These are phyloP conservation scores for Podarcis siculus DNA, from an alignment of 2,797 vertebrate species.

Conservation along the genomic window DNA sequence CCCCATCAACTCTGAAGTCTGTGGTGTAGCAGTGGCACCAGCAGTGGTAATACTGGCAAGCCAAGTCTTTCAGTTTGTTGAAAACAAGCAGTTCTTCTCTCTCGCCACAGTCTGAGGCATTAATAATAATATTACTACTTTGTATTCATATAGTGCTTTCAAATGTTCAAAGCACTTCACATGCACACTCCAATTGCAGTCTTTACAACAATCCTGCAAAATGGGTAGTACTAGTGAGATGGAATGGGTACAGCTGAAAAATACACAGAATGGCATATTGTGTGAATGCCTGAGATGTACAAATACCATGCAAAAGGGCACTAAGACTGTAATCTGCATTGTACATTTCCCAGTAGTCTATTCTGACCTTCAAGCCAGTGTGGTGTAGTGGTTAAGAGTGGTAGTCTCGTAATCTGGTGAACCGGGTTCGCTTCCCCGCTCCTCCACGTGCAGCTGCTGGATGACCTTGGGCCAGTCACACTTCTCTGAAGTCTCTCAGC, in stretches of 20 bases:
- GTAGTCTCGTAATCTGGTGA: no score
- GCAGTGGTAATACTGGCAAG: neutral
- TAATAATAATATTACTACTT: neutral
- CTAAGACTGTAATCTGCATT: neutral
- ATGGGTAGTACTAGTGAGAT: neutral
- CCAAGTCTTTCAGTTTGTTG: slow-evolving; percentile 54
- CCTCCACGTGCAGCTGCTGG: no score
- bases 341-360: neutral
- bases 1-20: slow-evolving; percentile 45
- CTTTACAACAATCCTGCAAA: no score
- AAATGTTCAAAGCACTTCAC: neutral
- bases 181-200: neutral
- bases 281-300: neutral
- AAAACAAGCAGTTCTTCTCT: slow-evolving; percentile 30
- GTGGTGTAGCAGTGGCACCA: slow-evolving; percentile 47
- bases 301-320: neutral
- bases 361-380: neutral
- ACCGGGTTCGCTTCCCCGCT: no score
- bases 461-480: no score
- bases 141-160: neutral
- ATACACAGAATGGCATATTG: no score
- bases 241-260: no score
- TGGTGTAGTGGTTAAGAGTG: no score
- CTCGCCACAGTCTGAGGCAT: neutral
- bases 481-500: no score